Evolutionary conservation across 1,140 invertebrate genomes (phyloP), one percentile per base, ranked within the genome.

Genomic region (Bombus superbus): DNA sequence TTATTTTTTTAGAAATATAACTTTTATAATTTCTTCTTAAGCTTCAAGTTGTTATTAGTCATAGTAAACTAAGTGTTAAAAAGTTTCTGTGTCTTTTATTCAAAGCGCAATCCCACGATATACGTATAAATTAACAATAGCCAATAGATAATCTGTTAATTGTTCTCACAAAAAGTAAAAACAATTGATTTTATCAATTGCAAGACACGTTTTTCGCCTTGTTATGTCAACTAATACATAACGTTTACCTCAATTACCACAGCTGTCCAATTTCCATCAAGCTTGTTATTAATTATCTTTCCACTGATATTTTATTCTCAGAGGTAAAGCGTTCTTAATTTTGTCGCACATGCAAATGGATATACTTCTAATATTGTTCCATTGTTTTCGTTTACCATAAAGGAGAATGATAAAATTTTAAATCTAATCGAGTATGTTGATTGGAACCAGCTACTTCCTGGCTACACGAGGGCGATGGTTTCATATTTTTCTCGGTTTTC

Each of bases 361-460:
- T 64, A 44, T 44, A 69, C 22, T 80, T 62, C 32, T 66, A 71
- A 44, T 9, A 44, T 11, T 47, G 57, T 72, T 22, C 15, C n/a
- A 74, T 28, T 44, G 28, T 18, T 42, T 38, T 78, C 10, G n/a
- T 92, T 91, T 95, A 95, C 95, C 95, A 95, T 64, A 95, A 89
- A 68, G 95, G 94, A 0, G 94, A 95, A 68, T 95, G 94, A 79
- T 95, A 95, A 89, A 95, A 95, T 87, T 95, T 95, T 4, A 95
- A 91, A 90, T 95, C 94, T 32, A 95, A 86, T 80, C 95, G 94
- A 47, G 88, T 92, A 38, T 90, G 87, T 77, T 93, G 92, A 86
- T 91, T 87, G 78, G 81, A 89, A 38, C 89, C 89, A 35, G 86
- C 76, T 28, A 94, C 91, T 91, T 95, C 94, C 84, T 94, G 94